Conservation (phyloP, 2,113 vertebrate species). For the Collichthys lucidus region DNA sequence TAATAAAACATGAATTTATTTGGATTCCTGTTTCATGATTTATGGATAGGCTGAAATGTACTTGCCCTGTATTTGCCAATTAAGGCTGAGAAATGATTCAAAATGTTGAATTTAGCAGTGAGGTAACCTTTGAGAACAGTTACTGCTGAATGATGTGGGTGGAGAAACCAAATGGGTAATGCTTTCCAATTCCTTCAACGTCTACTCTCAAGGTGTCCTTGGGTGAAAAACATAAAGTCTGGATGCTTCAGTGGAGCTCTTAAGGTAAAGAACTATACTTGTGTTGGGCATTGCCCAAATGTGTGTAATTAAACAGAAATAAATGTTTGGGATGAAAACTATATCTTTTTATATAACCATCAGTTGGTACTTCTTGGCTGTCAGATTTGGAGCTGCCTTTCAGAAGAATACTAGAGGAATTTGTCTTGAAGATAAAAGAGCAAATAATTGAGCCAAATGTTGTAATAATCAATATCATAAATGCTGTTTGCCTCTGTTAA, state of each 20-base stretch:
- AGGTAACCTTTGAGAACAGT: constrained; percentile 65
- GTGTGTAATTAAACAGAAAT: constrained; percentile 18
- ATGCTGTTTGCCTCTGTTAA: constrained; percentile 40
- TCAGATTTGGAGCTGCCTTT: neutral
- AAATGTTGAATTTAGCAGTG: constrained; percentile 49
- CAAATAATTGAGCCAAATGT: constrained; percentile 4
- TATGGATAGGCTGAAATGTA: constrained; percentile 35
- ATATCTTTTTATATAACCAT: neutral
- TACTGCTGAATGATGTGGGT: constrained; percentile 53
- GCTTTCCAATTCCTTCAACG: constrained; percentile 46
- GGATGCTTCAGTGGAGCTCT: constrained; percentile 9
- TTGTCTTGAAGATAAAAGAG: constrained; percentile 18
- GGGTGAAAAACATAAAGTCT: constrained; percentile 5
- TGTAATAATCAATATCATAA: constrained; percentile 48
- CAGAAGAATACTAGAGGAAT: constrained; percentile 11
- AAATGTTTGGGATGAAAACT: neutral
- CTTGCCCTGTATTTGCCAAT: constrained; percentile 49
- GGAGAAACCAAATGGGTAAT: constrained; percentile 39
- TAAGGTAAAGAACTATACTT: neutral
- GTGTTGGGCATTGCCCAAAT: neutral
- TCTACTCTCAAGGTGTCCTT: constrained; percentile 40
- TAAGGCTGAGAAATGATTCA: constrained; percentile 37
- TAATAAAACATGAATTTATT: constrained; percentile 48
- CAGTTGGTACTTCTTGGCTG: neutral
- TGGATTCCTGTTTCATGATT: constrained; percentile 41